A percentile compares a stretch with the other conserved stretches of the same genome.
Conservation (phyloP, 1,140 invertebrate genomes). For the Alviniconcha marisindica region DNA sequence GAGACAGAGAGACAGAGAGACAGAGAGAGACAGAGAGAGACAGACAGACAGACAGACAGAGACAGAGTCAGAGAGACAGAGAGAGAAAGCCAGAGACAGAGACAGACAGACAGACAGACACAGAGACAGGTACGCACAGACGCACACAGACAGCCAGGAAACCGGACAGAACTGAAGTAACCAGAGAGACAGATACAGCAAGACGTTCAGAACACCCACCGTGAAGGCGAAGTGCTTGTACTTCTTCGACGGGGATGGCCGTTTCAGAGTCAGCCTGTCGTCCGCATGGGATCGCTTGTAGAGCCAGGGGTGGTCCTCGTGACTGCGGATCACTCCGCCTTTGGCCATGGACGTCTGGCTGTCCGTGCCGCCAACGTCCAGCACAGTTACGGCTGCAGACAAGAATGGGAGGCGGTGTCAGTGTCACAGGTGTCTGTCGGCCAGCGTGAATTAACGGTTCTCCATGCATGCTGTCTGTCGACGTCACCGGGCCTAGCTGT, state of each 20-base stretch:
- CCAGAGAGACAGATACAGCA: no score
- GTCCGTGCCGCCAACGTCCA: no score
- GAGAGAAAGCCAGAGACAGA: background rate
- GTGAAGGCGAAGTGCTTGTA: no score
- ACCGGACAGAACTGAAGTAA: no score
- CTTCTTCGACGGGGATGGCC: background rate
- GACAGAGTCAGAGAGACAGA: constrained; percentile 29
- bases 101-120: constrained; percentile 1
- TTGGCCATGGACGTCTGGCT: no score
- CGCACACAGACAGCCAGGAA: background rate
- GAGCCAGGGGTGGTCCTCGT: background rate
- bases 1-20: constrained; percentile 38
- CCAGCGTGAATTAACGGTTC: no score
- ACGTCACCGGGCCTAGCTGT: no score
- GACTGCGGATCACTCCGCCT: background rate
- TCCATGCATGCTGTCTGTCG: no score
- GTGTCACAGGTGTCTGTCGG: no score
- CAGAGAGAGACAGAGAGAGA: constrained; percentile 42
- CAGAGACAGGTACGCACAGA: background rate
- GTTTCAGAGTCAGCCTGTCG: background rate
- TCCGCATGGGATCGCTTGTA: background rate
- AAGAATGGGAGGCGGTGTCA: no score
- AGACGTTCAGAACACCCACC: no score
- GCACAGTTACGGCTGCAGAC: no score
- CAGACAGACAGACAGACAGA: constrained; percentile 37